Evolutionary conservation across 2,888 invertebrate genomes (phyloP), one percentile per base, ranked within the genome.

Genomic region (Platynereis dumerilii): DNA sequence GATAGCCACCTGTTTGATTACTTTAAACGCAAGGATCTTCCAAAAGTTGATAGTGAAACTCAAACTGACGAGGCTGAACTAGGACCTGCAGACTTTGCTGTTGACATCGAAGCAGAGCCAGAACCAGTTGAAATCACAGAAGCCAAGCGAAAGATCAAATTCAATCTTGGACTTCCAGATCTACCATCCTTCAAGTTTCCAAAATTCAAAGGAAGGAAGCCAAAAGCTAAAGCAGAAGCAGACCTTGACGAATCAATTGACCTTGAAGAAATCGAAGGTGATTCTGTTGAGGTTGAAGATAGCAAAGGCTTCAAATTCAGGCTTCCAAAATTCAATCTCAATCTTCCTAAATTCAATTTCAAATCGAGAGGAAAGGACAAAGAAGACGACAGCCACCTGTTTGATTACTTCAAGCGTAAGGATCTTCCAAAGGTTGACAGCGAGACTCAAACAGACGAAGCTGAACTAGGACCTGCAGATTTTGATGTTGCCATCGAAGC

Each of bases 31-130:
- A 34, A 34, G 12, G 34, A 34, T 12, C 34, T 34, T 34, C 34
- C 34, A 7, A 34, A 34, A 34, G 34, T 34, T 34, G 34, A 34
- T 34, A 34, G 34, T 34, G 60, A 52, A 52, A 24, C 24, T 24
- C 20, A 52, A 52, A 20, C 52, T 10, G 52, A 34, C 27, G 52
- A 60, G 2, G 45, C 45, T n/a, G 60, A 60, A 48, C 48, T 42
- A n/a, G 60, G 52, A 28, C 34, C 29, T 29, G 48, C 52, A 52
- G 60, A 60, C 22, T 29, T 42, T 34, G 34, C 45, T 5, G 29
- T 52, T n/a, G 60, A 60, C 22, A 20, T n/a, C 22, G 52, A 60
- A 34, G 60, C 48, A 52, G 22, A 34, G 34, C 34, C 5, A 12
- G 34, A 34, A 12, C 34, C 34, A 7, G 34, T 7, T 7, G 34